phyloP scores from a whole-genome alignment of 2,113 vertebrate species.

The Peromyscus maniculatus region DNA sequence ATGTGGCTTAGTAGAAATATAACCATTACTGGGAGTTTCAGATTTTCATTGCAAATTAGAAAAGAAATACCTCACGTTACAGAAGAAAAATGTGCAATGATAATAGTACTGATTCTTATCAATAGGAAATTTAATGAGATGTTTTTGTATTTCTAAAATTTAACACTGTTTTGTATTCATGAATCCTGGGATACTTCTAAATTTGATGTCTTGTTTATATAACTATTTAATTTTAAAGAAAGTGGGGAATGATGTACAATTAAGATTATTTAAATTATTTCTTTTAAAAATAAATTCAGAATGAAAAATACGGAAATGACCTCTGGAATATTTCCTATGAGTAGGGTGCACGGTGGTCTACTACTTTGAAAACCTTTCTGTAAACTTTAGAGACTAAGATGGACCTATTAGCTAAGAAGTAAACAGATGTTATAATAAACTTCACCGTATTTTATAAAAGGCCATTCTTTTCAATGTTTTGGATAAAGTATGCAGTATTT shows the following conservation, averaged over 20 bases:
- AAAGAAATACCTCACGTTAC: neutral
- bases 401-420: neutral
- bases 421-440: neutral
- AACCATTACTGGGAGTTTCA: neutral
- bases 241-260: neutral
- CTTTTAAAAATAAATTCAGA: constrained; percentile 33
- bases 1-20: neutral
- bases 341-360: neutral
- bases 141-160: constrained; percentile 1
- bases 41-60: neutral
- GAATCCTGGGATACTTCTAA: neutral
- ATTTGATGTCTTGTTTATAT: neutral
- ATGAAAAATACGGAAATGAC: neutral
- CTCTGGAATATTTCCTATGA: neutral
- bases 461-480: neutral
- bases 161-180: neutral
- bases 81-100: neutral
- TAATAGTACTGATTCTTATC: neutral
- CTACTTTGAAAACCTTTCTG: neutral
- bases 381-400: neutral
- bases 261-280: constrained; percentile 5
- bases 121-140: neutral
- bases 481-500: neutral
- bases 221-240: constrained; percentile 3
- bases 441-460: neutral